Evolutionary conservation across 2,113 vertebrate genomes (phyloP), one percentile per base, ranked within the genome.

Genomic region (Lophochroa leadbeateri): DNA sequence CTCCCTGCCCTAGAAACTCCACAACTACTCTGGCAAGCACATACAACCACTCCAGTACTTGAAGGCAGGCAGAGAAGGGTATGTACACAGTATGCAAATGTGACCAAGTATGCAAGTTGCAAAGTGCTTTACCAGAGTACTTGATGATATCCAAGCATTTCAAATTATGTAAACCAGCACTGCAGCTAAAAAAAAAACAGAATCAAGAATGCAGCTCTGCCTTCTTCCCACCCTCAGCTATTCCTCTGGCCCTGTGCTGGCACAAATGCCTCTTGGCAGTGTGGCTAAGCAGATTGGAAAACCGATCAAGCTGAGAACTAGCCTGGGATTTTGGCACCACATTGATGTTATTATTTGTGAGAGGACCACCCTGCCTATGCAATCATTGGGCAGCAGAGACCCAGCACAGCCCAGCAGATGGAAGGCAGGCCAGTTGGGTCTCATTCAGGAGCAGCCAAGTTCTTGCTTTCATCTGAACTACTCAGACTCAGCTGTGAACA

Each of bases 341-440:
- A 0, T 11, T 23, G 82, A 58, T 63, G 37, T 69, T 80, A 46
- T 33, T 92, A 65, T 83, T 93, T 94, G 37, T 39, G 49, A 92
- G 60, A 86, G 46, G 90, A 96, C 90, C 94, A 96, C 94, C 92
- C 85, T 96, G 82, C 71, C 82, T 85, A 39, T 74, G 79, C 7
- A 43, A 46, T 28, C 85, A 61, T 74, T 18, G 16, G 70, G 79
- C 63, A 85, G 50, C 71, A 95, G 53, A 86, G n/a, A 65, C 31
- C 19, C 47, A 61, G 63, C 1, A 0, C 10, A 8, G 71, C 31
- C 58, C 63, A 52, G 35, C 74, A 94, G 93, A 92, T 93, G 82
- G 94, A 92, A 94, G 68, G 72, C 86, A 93, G 71, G 64, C 37
- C 86, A 78, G 46, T 14, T 58, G 46, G 68, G 68, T 61, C 76